A percentile compares a stretch with the other conserved stretches of the same genome.
Evolutionary conservation across 1,140 invertebrate species (phyloP).

Genomic region (Colletes gigas): DNA sequence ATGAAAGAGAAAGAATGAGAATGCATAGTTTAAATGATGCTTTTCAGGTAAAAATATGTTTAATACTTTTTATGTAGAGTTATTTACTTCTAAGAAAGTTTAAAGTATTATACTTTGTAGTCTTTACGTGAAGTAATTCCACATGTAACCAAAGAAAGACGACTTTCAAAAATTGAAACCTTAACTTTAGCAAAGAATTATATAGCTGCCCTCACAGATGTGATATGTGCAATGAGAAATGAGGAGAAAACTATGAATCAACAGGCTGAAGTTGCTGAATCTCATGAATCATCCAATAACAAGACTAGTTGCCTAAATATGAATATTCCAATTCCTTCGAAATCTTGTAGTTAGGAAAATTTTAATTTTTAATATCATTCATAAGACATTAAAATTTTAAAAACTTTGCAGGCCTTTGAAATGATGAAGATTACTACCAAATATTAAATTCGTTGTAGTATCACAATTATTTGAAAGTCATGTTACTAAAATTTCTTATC

Average conservation of each 20-base stretch:
- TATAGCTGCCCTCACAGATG: slow-evolving; percentile 95
- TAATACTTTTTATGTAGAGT: background rate
- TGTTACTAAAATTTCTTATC: background rate
- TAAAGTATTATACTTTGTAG: slow-evolving; percentile 80
- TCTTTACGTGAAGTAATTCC: slow-evolving; percentile 94
- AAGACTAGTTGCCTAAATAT: slow-evolving; percentile 57
- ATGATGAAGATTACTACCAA: slow-evolving; percentile 6
- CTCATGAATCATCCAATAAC: slow-evolving; percentile 41
- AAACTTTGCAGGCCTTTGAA: slow-evolving; percentile 53
- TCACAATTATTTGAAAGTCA: background rate
- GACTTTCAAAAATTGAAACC: slow-evolving; percentile 95
- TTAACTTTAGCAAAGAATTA: slow-evolving; percentile 96
- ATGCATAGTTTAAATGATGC: slow-evolving; percentile 97
- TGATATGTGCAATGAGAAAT: slow-evolving; percentile 88
- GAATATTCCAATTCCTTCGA: slow-evolving; percentile 66
- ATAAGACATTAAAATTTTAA: slow-evolving; percentile 47
- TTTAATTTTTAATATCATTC: slow-evolving; percentile 45
- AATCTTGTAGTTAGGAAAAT: slow-evolving; percentile 63
- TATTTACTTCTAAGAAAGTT: background rate
- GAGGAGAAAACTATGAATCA: slow-evolving; percentile 76
- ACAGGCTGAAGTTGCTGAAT: slow-evolving; percentile 42
- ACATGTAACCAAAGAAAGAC: slow-evolving; percentile 92
- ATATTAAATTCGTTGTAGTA: background rate
- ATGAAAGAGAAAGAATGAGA: slow-evolving; percentile 94
- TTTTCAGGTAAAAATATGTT: slow-evolving; percentile 86